Conservation (phyloP, 2,797 vertebrate species). For the Phaenicophaeus curvirostris region DNA sequence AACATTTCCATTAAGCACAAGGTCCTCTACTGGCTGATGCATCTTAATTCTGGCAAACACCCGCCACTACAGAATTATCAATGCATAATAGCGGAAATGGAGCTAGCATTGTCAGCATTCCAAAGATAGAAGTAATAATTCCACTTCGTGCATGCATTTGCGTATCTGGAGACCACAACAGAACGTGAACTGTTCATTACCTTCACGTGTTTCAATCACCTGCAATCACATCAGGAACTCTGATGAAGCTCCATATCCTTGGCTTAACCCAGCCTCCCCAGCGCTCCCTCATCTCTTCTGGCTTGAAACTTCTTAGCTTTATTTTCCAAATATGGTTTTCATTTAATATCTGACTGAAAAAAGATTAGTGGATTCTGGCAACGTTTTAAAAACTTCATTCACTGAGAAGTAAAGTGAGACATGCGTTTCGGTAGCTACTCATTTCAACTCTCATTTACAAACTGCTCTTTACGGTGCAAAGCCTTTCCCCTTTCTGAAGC, state of each 20-base stretch:
- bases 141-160: not conserved
- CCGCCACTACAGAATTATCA: not conserved
- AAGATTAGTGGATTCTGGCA: not conserved
- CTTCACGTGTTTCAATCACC: not conserved
- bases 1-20: not conserved
- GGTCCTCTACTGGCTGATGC: not conserved
- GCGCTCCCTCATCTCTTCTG: not conserved
- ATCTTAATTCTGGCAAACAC: not conserved
- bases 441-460: not conserved
- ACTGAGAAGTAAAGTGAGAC: not conserved
- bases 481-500: not conserved
- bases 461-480: not conserved
- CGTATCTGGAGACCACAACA: not conserved
- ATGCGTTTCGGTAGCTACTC: not conserved
- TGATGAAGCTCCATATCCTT: fast-evolving
- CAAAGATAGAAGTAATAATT: not conserved
- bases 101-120: fast-evolving
- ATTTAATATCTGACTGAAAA: not conserved
- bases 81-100: not conserved
- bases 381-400: not conserved
- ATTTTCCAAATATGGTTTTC: not conserved
- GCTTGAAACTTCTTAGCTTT: not conserved
- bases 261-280: not conserved
- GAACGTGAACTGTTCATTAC: not conserved
- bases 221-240: not conserved